A percentile compares a stretch with the other conserved stretches of the same genome.
These are phyloP conservation scores for Pseudococcus jackbeardsleyi DNA, from an alignment of 2,888 invertebrate species.

Conservation along the genomic window DNA sequence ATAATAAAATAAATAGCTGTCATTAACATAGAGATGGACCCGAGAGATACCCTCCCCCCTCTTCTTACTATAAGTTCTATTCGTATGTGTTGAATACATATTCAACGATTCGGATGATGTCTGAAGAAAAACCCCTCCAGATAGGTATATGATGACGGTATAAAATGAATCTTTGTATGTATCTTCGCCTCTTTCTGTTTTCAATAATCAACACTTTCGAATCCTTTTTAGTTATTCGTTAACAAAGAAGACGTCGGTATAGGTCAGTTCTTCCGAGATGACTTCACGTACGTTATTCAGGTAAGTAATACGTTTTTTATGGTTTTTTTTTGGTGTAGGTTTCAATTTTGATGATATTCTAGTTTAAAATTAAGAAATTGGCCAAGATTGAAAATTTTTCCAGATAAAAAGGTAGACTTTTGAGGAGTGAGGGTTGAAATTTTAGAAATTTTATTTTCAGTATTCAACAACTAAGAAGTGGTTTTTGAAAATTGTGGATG, in stretches of 20 bases:
- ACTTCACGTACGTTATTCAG: constrained; percentile 48
- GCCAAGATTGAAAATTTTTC: too few species aligned
- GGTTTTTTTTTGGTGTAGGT: not conserved
- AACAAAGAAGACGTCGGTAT: constrained; percentile 62
- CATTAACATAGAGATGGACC: constrained; percentile 56
- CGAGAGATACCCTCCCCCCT: not conserved
- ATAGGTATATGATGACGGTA: constrained; percentile 39
- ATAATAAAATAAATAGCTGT: constrained; percentile 56
- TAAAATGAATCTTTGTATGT: constrained; percentile 61
- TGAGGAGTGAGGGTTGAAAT: too few species aligned
- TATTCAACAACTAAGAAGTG: too few species aligned
- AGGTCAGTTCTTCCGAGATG: constrained; percentile 62
- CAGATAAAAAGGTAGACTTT: too few species aligned
- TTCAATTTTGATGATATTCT: not conserved
- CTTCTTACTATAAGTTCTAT: not conserved
- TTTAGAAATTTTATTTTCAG: too few species aligned
- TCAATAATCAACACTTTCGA: constrained; percentile 60
- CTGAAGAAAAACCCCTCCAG: constrained; percentile 51
- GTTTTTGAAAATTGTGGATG: too few species aligned
- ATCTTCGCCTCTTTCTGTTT: constrained; percentile 62
- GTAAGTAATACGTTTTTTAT: constrained; percentile 37
- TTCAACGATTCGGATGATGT: constrained; percentile 59
- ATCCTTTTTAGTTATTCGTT: constrained; percentile 62
- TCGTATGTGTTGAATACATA: constrained; percentile 57
- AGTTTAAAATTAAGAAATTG: too few species aligned